Evolutionary conservation across 2,113 vertebrate genomes (phyloP).

Genomic region (Phalacrocorax aristotelis): DNA sequence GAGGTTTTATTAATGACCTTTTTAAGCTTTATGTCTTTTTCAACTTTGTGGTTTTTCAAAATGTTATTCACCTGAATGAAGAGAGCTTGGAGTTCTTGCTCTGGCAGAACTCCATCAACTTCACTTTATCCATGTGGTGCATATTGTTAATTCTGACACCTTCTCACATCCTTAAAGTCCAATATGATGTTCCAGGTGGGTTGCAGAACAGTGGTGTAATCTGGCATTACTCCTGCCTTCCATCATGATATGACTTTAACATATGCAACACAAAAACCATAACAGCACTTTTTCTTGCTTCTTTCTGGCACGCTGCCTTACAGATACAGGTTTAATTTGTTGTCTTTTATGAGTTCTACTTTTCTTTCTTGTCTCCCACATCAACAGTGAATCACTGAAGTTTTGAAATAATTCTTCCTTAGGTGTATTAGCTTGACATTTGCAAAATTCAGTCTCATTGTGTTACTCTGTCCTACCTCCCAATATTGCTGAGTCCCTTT

Average conservation of each 20-base stretch:
- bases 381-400: not conserved
- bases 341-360: not conserved
- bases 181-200: not conserved
- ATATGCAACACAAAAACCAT: not conserved
- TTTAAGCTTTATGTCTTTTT: not conserved
- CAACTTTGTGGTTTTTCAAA: not conserved
- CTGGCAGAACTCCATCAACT: not conserved
- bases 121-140: not conserved
- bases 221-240: not conserved
- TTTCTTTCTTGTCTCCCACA: not conserved
- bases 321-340: not conserved
- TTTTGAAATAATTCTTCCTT: not conserved
- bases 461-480: not conserved
- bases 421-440: not conserved
- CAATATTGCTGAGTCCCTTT: rapidly evolving
- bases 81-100: not conserved
- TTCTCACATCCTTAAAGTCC: not conserved
- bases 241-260: not conserved
- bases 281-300: not conserved
- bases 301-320: not conserved
- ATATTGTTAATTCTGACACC: not conserved
- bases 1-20: not conserved
- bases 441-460: not conserved
- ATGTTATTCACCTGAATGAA: not conserved
- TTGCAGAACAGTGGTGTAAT: not conserved